These are phyloP conservation scores for Lophotriccus pileatus DNA, from an alignment of 2,797 vertebrate species.

Conservation along the genomic window DNA sequence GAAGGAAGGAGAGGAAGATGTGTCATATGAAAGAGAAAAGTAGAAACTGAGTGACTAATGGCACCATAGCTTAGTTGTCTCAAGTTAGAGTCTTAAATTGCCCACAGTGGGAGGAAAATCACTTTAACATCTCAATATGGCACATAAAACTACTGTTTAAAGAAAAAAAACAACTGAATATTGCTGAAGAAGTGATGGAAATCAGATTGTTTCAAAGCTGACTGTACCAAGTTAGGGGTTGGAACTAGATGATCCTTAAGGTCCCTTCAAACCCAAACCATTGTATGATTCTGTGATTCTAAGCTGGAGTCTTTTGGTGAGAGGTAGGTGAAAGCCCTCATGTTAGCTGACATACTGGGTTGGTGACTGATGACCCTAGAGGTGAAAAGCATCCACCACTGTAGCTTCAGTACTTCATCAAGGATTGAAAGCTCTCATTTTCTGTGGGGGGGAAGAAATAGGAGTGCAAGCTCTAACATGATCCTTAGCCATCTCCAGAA, in stretches of 20 bases:
- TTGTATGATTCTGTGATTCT: neutral
- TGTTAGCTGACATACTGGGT: neutral
- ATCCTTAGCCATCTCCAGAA: neutral
- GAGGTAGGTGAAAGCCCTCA: neutral
- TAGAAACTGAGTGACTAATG: neutral
- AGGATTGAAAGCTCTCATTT: neutral
- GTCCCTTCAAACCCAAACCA: neutral
- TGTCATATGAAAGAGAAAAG: neutral
- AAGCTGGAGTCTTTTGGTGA: neutral
- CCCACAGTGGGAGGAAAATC: conserved; percentile 13
- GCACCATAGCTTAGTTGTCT: neutral
- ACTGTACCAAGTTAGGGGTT: neutral
- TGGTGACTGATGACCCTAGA: neutral
- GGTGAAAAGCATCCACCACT: neutral
- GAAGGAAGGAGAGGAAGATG: neutral
- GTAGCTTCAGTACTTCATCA: neutral
- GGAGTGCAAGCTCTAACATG: neutral
- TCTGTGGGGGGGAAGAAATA: neutral
- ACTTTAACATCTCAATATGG: conserved; percentile 11
- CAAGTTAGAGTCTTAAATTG: conserved; percentile 12
- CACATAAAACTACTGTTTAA: neutral
- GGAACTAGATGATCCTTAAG: neutral
- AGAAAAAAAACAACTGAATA: neutral
- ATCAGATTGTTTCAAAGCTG: neutral
- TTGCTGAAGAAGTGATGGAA: neutral